A percentile compares a stretch with the other conserved stretches of the same genome.
These are phyloP conservation scores for Galeruca laticollis DNA, from an alignment of 2,888 invertebrate species.

Conservation along the genomic window DNA sequence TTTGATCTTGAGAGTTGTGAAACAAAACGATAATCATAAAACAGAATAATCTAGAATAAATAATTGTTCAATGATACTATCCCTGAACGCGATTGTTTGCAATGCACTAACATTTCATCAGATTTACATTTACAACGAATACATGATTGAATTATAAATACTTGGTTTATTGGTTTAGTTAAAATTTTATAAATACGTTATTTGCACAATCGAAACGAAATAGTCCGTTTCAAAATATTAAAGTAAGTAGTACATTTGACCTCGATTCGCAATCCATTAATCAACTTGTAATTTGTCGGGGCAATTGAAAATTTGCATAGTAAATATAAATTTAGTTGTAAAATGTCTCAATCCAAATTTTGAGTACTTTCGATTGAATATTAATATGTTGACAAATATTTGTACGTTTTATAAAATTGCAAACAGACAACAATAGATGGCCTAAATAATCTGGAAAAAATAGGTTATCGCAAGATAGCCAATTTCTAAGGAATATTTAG, in stretches of 20 bases:
- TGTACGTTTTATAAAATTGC: too few species aligned
- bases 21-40: slow-evolving; percentile 2
- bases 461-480: too few species aligned
- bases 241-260: slow-evolving; percentile 4
- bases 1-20: slow-evolving; percentile 5
- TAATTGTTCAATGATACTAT: background rate
- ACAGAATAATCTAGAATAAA: background rate
- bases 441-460: too few species aligned
- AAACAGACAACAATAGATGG: too few species aligned
- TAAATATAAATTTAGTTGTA: background rate
- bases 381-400: background rate
- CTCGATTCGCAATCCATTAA: slow-evolving; percentile 13
- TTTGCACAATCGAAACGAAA: slow-evolving; percentile 29
- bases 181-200: slow-evolving; percentile 14
- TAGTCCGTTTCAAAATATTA: slow-evolving; percentile 26
- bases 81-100: background rate
- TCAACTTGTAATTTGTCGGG: background rate
- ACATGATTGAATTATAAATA: slow-evolving; percentile 31
- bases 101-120: slow-evolving; percentile 4
- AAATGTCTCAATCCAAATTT: background rate
- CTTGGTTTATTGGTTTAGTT: slow-evolving; percentile 12
- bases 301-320: slow-evolving; percentile 2
- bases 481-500: too few species aligned
- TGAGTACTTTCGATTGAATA: background rate
- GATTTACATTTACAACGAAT: slow-evolving; percentile 7